These are phyloP conservation scores for Apodemia hepburni DNA, from an alignment of 2,888 invertebrate genomes.

Conservation along the genomic window DNA sequence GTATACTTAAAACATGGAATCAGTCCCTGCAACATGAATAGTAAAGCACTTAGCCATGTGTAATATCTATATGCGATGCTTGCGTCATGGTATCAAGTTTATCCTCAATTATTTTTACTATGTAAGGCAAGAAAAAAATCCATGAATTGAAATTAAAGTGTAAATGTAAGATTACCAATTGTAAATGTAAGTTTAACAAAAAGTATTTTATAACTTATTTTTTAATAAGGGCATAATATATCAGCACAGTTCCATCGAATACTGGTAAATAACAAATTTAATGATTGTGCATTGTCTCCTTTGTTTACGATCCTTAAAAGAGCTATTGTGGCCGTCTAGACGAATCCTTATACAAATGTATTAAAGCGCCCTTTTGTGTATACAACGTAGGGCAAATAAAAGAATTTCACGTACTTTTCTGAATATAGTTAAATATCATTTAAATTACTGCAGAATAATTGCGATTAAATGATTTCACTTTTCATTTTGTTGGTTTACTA, in stretches of 20 bases:
- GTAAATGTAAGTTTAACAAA: no score
- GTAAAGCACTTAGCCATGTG: no score
- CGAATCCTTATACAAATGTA: conserved; percentile 37
- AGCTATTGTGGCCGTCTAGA: conserved; percentile 40
- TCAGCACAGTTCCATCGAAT: not conserved
- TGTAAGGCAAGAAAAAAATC: not conserved
- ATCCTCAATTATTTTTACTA: no score
- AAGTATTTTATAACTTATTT: no score
- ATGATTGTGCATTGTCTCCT: conserved; percentile 33
- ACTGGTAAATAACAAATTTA: conserved; percentile 27
- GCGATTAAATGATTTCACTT: not conserved
- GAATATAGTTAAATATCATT: not conserved
- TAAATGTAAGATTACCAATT: no score
- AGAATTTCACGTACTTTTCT: not conserved
- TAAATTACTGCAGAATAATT: not conserved
- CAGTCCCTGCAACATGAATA: no score
- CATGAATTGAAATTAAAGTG: no score
- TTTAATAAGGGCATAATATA: not conserved
- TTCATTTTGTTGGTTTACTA: not conserved
- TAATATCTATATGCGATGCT: no score
- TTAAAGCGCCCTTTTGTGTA: conserved; percentile 17
- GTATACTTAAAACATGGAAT: no score
- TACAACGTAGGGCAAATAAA: conserved; percentile 6
- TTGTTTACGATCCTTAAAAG: conserved; percentile 39
- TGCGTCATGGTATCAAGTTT: no score